Evolutionary conservation across 2,888 invertebrate genomes (phyloP).

Genomic region (Calephelis perditalis): DNA sequence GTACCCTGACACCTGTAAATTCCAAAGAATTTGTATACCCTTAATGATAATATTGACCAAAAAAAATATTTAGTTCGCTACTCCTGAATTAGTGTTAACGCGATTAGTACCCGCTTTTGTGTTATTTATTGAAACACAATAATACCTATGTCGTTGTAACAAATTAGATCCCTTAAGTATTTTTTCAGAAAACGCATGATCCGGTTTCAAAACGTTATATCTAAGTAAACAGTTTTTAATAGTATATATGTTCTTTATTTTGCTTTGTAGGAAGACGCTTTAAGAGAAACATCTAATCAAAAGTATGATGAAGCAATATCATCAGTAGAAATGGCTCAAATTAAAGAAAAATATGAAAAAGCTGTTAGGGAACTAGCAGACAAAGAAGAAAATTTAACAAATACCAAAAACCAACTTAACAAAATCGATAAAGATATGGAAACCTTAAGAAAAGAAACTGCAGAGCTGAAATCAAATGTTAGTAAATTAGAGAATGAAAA

Average conservation of each 20-base stretch:
- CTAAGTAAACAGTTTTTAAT: background rate
- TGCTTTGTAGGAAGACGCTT: conserved; percentile 55
- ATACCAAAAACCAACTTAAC: conserved; percentile 50
- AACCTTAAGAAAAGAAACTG: conserved; percentile 57
- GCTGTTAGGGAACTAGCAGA: conserved; percentile 51
- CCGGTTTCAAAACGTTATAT: background rate
- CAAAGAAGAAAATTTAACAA: conserved; percentile 54
- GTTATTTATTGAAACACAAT: too few relatives aligned
- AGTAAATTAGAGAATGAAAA: conserved; percentile 67
- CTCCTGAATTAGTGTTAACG: too few relatives aligned
- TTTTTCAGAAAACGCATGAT: background rate
- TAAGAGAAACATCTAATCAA: conserved; percentile 64
- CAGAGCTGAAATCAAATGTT: conserved; percentile 62
- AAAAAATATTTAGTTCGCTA: too few relatives aligned
- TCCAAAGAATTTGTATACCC: background rate
- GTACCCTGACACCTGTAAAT: background rate
- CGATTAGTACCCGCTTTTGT: too few relatives aligned
- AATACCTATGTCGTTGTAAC: too few relatives aligned
- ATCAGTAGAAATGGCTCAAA: conserved; percentile 66
- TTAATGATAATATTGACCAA: background rate
- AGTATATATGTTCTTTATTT: conserved; percentile 21
- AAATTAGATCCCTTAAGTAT: background rate
- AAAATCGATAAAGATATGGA: conserved; percentile 68
- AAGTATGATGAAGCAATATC: conserved; percentile 69
- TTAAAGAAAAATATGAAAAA: conserved; percentile 65